These are phyloP conservation scores for Drosophila nr. fundita DNA, from an alignment of 2,888 invertebrate genomes.

Conservation along the genomic window DNA sequence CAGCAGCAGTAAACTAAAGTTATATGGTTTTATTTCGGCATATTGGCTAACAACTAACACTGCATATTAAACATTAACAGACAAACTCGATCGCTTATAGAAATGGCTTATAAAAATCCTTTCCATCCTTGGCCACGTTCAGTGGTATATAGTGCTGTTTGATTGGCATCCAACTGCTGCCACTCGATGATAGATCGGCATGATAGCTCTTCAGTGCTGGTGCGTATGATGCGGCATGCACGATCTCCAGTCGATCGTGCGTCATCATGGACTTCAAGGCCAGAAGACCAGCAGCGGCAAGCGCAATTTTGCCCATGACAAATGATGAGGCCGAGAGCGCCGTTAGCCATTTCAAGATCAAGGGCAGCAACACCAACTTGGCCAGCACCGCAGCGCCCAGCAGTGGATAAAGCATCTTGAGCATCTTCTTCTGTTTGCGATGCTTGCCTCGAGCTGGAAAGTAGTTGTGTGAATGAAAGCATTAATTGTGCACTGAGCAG, in stretches of 20 bases:
- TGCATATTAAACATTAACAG: conserved; percentile 8
- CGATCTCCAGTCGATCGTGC: conserved; percentile 70
- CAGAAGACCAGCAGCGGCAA: conserved; percentile 78
- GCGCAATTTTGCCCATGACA: conserved; percentile 83
- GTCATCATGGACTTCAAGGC: conserved; percentile 80
- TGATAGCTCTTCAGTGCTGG: conserved; percentile 55
- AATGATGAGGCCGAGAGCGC: conserved; percentile 87
- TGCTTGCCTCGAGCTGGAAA: conserved; percentile 79
- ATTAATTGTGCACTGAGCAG: conserved; percentile 7
- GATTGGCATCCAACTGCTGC: conserved; percentile 68
- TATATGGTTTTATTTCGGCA: conserved; percentile 55
- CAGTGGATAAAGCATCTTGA: conserved; percentile 87
- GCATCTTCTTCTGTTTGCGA: conserved; percentile 85
- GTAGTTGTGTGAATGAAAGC: conserved; percentile 1
- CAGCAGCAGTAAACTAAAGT: conserved; percentile 18
- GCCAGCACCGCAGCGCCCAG: conserved; percentile 88
- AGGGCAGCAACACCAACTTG: conserved; percentile 88
- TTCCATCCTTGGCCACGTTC: conserved; percentile 56
- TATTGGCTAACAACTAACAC: conserved; percentile 50
- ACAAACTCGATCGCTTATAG: conserved; percentile 46
- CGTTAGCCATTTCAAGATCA: conserved; percentile 89
- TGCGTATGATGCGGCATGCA: conserved; percentile 64
- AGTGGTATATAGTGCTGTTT: conserved; percentile 71
- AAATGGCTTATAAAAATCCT: conserved; percentile 70
- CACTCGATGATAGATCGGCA: conserved; percentile 62